Evolutionary conservation across 2,797 vertebrate genomes (phyloP).

Genomic region (Halcyon leucocephala): DNA sequence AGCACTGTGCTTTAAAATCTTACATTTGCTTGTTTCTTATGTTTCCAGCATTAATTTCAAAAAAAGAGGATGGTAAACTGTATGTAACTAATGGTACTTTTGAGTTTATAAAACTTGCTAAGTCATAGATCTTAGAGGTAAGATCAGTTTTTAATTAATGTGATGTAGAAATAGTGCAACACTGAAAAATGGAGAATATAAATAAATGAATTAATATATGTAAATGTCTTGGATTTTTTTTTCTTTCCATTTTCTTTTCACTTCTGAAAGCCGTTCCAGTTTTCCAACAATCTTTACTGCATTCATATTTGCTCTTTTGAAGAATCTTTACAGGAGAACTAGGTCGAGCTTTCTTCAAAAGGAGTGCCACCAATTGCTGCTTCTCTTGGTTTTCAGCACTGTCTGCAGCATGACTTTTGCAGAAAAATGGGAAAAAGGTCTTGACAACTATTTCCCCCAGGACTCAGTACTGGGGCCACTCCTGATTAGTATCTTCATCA

Average conservation of each 20-base stretch:
- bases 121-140: neutral
- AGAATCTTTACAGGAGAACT: neutral
- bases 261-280: neutral
- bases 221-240: neutral
- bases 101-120: neutral
- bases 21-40: neutral
- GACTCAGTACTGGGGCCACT: too few relatives aligned
- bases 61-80: neutral
- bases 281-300: neutral
- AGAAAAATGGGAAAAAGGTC: neutral
- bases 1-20: neutral
- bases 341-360: accelerated
- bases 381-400: neutral
- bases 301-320: neutral
- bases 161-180: neutral
- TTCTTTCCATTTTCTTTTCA: neutral
- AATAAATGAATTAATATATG: conserved; percentile 55
- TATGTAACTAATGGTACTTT: conserved; percentile 22
- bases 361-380: neutral
- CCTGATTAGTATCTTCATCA: too few relatives aligned
- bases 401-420: neutral
- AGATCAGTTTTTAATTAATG: neutral
- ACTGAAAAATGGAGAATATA: neutral
- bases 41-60: conserved; percentile 47
- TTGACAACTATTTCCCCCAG: neutral